Conservation (phyloP, 2,888 invertebrate species). For the Himalopsyche japonica region DNA sequence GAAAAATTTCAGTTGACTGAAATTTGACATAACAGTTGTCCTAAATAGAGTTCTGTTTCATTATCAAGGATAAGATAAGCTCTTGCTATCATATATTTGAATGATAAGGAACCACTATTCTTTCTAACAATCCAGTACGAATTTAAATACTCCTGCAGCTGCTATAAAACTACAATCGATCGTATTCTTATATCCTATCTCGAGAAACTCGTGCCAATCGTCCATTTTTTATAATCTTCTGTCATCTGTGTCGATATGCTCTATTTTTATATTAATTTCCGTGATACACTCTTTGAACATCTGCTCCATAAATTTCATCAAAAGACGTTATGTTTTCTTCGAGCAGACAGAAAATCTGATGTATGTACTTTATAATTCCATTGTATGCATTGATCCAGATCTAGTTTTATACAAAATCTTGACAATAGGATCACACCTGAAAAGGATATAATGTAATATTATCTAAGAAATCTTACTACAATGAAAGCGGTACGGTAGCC, state of each 20-base stretch:
- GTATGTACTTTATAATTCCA: slow-evolving; percentile 1
- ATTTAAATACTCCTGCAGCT: background rate
- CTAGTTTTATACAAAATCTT: slow-evolving; percentile 6
- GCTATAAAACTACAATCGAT: background rate
- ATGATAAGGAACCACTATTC: too few species aligned
- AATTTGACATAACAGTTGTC: too few species aligned
- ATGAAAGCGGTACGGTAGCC: background rate
- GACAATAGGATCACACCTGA: background rate
- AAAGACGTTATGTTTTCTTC: slow-evolving; percentile 21
- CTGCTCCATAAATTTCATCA: slow-evolving; percentile 13
- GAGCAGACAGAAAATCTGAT: background rate
- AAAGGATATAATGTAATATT: background rate
- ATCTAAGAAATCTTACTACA: background rate
- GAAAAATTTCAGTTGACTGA: too few species aligned
- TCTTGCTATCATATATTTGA: too few species aligned
- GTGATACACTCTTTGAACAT: slow-evolving; percentile 2
- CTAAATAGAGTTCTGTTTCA: too few species aligned
- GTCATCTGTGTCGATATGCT: background rate
- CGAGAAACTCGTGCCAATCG: background rate
- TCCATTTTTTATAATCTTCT: background rate
- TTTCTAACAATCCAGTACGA: too few species aligned
- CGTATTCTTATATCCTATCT: background rate
- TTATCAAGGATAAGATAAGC: too few species aligned
- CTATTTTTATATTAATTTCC: background rate
- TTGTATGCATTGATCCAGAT: background rate